These are phyloP conservation scores for Exaiptasia diaphana DNA, from an alignment of 64 coral and sea anemone species.

Conservation along the genomic window DNA sequence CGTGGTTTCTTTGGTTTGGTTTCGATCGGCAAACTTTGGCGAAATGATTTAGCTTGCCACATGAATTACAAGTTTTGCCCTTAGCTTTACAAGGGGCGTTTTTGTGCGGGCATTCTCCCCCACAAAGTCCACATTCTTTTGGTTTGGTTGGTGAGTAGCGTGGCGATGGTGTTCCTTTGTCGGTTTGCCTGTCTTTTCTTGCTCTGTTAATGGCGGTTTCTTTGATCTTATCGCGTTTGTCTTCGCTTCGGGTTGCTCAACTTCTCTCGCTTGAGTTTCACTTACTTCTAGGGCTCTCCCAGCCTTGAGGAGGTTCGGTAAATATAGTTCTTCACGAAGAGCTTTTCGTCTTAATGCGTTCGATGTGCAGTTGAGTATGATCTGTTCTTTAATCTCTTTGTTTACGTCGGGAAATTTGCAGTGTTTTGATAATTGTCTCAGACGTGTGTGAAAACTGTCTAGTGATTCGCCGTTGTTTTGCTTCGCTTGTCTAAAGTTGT, in stretches of 20 bases:
- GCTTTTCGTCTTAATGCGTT: constrained; percentile 13
- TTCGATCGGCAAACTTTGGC: constrained; percentile 49
- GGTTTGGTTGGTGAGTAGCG: too few relatives aligned
- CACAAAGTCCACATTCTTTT: background rate
- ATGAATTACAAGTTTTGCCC: background rate
- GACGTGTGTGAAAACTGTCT: constrained; percentile 41
- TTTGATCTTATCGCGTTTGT: background rate
- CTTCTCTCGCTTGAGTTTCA: constrained; percentile 21
- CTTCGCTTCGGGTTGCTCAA: background rate
- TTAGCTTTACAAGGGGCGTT: background rate
- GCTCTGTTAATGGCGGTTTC: too few relatives aligned
- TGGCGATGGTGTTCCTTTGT: too few relatives aligned
- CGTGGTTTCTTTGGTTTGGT: background rate
- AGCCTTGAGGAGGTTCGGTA: background rate
- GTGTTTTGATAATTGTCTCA: constrained; percentile 38
- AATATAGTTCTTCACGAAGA: constrained; percentile 9
- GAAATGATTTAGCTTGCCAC: constrained; percentile 55
- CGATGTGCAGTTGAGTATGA: constrained; percentile 33
- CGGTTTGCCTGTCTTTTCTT: too few relatives aligned
- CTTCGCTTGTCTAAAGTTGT: constrained; percentile 49
- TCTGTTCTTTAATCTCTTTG: constrained; percentile 39
- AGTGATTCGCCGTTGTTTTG: constrained; percentile 46
- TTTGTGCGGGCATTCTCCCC: background rate
- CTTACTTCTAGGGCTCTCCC: constrained; percentile 39
- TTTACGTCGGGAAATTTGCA: constrained; percentile 27